Evolutionary conservation across 2,797 vertebrate genomes (phyloP), one percentile per base, ranked within the genome.

Genomic region (Pangasius krempfi): DNA sequence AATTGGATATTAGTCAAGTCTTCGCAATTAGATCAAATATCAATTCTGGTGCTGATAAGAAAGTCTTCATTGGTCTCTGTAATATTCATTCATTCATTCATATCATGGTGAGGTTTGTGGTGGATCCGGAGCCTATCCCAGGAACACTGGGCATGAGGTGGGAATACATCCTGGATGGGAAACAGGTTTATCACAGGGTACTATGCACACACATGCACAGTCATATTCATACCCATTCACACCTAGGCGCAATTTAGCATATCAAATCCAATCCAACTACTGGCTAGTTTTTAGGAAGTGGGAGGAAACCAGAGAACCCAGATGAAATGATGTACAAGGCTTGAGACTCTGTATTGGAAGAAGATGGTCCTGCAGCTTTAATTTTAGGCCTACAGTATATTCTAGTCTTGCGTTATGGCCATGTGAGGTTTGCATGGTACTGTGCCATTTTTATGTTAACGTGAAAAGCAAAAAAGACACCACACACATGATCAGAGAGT

Each of bases 401-500:
- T 70, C 16, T 58, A 58, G 54, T 60, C 54, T 62, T 44, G 54
- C 5, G 2, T 60, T 52, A 18, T 56, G 76, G 44, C 75, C 47
- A n/a, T 78, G 75, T n/a, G 22, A 40, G 22, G 47, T 58, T 33
- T 80, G 52, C n/a, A 40, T 60, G 33, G 10, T 40, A 81, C 30
- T 40, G 54, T 60, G 10, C 54, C 30, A 13, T 40, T 81, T 58
- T 81, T 81, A 5, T 27, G 5, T 44, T 4, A 5, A 33, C 18
- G 8, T 13, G 47, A 44, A n/a, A 82, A 40, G 27, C 30, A 62
- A 58, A n/a, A 50, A 66, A 40, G 0, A 20, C 44, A 50, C 14
- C 27, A 40, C 27, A 84, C 27, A 50, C 82, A 84, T 52, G 82
- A 68, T 66, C 40, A 84, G 83, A 52, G n/a, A 84, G 83, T 14